Conservation (phyloP, 1,140 invertebrate genomes). For the Pollicipes pollicipes region DNA sequence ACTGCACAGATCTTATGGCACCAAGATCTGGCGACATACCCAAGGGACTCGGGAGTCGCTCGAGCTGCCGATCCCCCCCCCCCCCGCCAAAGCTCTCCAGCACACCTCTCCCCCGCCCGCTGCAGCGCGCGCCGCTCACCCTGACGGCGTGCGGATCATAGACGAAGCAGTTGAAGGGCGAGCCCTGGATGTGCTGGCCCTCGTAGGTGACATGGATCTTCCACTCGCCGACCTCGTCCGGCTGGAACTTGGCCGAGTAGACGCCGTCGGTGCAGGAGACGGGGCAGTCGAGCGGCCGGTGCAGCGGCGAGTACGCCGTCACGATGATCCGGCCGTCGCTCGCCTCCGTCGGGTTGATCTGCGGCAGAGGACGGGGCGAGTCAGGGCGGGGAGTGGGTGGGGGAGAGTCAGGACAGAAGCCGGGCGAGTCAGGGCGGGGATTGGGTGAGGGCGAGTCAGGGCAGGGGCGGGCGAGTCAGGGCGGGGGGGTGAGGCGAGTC, state of each 20-base stretch:
- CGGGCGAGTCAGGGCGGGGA: too few relatives aligned
- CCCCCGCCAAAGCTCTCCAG: too few relatives aligned
- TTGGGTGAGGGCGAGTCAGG: too few relatives aligned
- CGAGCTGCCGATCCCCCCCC: too few relatives aligned
- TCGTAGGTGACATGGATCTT: slow-evolving; percentile 88
- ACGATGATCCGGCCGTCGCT: slow-evolving; percentile 66
- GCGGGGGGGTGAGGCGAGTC: too few relatives aligned
- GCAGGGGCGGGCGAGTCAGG: too few relatives aligned
- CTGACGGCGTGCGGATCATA: slow-evolving; percentile 83
- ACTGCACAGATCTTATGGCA: too few relatives aligned
- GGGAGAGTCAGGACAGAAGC: too few relatives aligned
- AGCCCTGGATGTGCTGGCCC: slow-evolving; percentile 84
- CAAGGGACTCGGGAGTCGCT: too few relatives aligned
- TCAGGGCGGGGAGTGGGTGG: too few relatives aligned
- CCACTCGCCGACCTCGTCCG: slow-evolving; percentile 92
- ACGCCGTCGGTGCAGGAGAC: slow-evolving; percentile 50
- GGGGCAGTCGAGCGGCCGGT: slow-evolving; percentile 51
- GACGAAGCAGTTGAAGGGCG: slow-evolving; percentile 90
- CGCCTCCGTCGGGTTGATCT: slow-evolving; percentile 44
- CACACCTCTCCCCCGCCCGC: too few relatives aligned
- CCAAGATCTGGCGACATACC: too few relatives aligned
- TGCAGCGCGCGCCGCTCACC: slow-evolving; percentile 38
- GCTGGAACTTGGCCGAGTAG: slow-evolving; percentile 85
- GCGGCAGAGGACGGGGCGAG: slow-evolving; percentile 12
- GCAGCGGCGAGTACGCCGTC: slow-evolving; percentile 70